phyloP scores from a whole-genome alignment of 2,888 invertebrate genomes.

The Desoria tigrina region DNA sequence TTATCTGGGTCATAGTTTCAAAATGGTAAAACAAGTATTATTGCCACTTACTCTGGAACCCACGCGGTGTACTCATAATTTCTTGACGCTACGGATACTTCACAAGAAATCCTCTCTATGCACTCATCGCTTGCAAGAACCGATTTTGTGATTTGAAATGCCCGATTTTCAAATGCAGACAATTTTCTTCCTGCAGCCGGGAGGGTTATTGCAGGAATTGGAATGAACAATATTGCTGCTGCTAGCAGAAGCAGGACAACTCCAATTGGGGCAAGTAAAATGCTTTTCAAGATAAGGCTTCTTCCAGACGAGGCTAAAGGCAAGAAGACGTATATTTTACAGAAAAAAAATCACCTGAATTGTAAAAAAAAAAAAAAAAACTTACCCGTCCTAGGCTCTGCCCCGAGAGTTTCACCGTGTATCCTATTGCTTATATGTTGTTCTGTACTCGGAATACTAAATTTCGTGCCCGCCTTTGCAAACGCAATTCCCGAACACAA shows the following conservation, averaged over 20 bases:
- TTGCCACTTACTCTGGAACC: conserved; percentile 38
- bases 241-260: conserved; percentile 26
- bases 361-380: background rate
- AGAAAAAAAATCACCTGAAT: background rate
- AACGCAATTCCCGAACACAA: no score
- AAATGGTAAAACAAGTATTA: no score
- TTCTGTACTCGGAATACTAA: no score
- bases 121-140: conserved; percentile 37
- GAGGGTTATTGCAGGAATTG: conserved; percentile 31
- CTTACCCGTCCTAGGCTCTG: background rate
- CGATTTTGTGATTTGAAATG: conserved; percentile 24
- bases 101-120: conserved; percentile 37
- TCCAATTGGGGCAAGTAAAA: conserved; percentile 32
- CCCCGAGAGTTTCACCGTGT: no score
- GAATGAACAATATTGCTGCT: conserved; percentile 16
- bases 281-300: conserved; percentile 30
- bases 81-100: conserved; percentile 29
- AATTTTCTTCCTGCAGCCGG: background rate
- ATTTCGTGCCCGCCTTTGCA: no score
- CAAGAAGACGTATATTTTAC: background rate
- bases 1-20: no score
- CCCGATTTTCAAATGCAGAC: background rate
- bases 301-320: conserved; percentile 18
- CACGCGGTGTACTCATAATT: conserved; percentile 24
- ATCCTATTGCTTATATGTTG: no score